Percentiles rank a stretch among this genome's conserved stretches.
These are phyloP conservation scores for Pseudolaguvia tuberculata DNA, from an alignment of 2,113 vertebrate species.

Conservation along the genomic window DNA sequence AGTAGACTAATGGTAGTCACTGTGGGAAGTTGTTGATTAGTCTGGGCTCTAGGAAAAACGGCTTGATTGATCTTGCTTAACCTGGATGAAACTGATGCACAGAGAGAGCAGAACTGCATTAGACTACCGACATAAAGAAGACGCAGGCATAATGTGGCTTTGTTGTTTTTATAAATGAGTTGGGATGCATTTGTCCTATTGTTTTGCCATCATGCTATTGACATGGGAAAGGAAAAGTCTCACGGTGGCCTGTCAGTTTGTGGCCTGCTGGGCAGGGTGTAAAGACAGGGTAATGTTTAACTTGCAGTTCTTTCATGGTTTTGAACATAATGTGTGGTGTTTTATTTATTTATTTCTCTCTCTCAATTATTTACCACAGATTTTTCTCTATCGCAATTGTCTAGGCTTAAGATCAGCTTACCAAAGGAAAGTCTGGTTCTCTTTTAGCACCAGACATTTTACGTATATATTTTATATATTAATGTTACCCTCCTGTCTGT, in stretches of 20 bases:
- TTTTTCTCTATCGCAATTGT: neutral
- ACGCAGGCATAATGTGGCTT: too few relatives aligned
- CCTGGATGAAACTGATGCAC: neutral
- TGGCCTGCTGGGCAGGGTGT: neutral
- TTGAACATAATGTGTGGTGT: neutral
- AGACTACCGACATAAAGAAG: neutral
- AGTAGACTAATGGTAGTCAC: neutral
- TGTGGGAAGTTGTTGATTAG: neutral
- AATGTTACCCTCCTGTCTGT: too few relatives aligned
- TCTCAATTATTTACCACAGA: neutral
- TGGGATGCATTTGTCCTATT: neutral
- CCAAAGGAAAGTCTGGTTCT: neutral
- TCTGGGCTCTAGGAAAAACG: neutral
- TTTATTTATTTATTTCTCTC: neutral
- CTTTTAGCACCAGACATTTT: neutral
- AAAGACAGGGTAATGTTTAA: neutral
- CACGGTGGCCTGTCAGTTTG: neutral
- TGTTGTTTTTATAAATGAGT: too few relatives aligned
- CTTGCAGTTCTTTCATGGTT: neutral
- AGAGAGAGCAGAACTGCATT: neutral
- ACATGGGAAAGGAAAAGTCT: neutral
- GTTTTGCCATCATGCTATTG: neutral
- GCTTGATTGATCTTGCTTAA: too few relatives aligned
- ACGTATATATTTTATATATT: too few relatives aligned
- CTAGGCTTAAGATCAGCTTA: neutral